These are phyloP conservation scores for Dryomyza anilis DNA, from an alignment of 2,888 invertebrate species.

Conservation along the genomic window DNA sequence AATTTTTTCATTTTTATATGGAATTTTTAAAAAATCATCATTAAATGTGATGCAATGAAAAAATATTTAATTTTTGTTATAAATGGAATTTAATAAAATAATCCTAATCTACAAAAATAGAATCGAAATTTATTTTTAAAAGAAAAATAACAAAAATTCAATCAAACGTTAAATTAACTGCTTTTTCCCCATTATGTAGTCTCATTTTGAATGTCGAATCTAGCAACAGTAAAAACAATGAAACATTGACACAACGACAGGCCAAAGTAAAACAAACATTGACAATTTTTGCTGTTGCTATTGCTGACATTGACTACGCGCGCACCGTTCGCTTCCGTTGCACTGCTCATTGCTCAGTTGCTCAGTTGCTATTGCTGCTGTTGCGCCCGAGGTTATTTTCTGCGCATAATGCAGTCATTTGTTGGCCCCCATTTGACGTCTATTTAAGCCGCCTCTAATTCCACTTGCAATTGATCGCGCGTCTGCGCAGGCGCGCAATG, in stretches of 20 bases:
- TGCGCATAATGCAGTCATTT: no score
- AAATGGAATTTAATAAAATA: no score
- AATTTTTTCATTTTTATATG: no score
- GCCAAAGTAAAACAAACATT: not conserved
- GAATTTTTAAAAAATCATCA: no score
- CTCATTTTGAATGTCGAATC: no score
- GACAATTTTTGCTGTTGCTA: not conserved
- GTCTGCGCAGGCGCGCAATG: not conserved
- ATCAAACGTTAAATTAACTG: no score
- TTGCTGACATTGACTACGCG: not conserved
- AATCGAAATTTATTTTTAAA: no score
- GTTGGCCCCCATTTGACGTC: conserved; percentile 10
- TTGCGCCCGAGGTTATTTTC: not conserved
- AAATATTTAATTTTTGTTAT: no score
- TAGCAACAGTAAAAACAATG: not conserved
- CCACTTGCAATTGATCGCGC: conserved; percentile 7
- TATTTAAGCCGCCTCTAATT: conserved; percentile 18
- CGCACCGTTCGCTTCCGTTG: conserved; percentile 13
- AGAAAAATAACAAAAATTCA: no score
- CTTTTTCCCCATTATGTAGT: no score
- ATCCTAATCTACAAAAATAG: no score
- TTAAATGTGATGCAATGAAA: no score
- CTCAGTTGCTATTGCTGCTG: not conserved
- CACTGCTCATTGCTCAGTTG: not conserved
- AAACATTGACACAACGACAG: not conserved